Percentiles rank a stretch among this genome's conserved stretches.
These are phyloP conservation scores for Vesta saturnalis DNA, from an alignment of 2,888 invertebrate genomes.

Conservation along the genomic window DNA sequence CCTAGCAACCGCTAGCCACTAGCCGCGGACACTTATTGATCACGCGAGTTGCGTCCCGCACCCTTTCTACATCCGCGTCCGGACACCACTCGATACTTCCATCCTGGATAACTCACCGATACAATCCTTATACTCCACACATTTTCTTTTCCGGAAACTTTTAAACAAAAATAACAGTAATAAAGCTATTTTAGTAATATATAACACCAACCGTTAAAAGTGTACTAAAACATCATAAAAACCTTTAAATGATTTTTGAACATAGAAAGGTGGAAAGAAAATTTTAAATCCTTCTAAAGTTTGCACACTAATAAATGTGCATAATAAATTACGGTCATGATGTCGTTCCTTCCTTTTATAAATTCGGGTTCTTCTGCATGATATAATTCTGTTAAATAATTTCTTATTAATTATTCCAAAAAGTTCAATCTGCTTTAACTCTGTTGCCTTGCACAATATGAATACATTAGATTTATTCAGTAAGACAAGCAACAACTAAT, in stretches of 20 bases:
- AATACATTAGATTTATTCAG: conserved; percentile 9
- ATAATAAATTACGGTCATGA: background rate
- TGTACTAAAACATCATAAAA: no score
- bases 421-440: background rate
- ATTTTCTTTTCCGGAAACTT: background rate
- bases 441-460: background rate
- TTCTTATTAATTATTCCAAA: background rate
- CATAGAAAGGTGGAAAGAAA: background rate
- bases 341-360: background rate
- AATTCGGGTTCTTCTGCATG: background rate
- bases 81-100: conserved; percentile 53
- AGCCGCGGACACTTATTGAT: conserved; percentile 66
- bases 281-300: background rate
- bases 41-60: conserved; percentile 52
- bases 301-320: background rate
- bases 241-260: no score
- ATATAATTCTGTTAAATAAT: no score
- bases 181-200: conserved; percentile 19
- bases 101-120: conserved; percentile 41
- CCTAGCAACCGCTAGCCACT: conserved; percentile 66
- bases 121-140: conserved; percentile 21
- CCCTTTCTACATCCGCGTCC: conserved; percentile 42
- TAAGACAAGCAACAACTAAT: conserved; percentile 35
- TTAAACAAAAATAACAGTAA: background rate
- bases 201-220: conserved; percentile 2